phyloP scores from a whole-genome alignment of 2,113 vertebrate genomes.

The Lagopus leucura region DNA sequence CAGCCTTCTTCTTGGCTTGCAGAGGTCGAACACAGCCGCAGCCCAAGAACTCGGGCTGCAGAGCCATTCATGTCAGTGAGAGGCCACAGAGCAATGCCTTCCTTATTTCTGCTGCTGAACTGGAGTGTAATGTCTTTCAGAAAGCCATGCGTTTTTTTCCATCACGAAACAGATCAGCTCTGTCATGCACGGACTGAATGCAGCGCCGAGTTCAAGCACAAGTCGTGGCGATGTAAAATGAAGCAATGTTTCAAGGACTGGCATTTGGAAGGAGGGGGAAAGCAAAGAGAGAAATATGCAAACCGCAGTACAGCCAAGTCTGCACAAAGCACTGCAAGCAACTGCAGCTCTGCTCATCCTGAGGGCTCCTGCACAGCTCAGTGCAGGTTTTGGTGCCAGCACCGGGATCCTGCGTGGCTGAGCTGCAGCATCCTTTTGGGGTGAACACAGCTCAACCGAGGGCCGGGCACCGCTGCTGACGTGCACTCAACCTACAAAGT shows the following conservation, averaged over 20 bases:
- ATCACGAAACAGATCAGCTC: constrained; percentile 3
- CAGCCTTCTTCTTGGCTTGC: not conserved
- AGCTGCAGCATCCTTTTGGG: not conserved
- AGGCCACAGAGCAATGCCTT: not conserved
- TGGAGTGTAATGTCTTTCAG: not conserved
- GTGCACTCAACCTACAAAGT: fast-evolving
- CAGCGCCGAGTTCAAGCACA: not conserved
- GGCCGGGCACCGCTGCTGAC: not conserved
- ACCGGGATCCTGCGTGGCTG: not conserved
- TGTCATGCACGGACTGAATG: not conserved
- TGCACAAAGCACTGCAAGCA: constrained; percentile 37
- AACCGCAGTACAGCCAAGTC: constrained; percentile 13
- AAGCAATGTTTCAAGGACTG: not conserved
- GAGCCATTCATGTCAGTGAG: not conserved
- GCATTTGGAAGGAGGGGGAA: constrained; percentile 23
- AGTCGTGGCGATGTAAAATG: constrained; percentile 5
- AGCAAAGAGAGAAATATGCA: constrained; percentile 40
- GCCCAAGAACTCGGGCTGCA: not conserved
- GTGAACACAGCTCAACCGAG: not conserved
- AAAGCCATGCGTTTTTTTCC: not conserved
- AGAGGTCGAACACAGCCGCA: not conserved
- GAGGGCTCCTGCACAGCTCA: not conserved
- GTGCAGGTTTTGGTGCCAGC: constrained; percentile 26
- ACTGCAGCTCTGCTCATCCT: constrained; percentile 23
- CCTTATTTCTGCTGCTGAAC: not conserved